Base-by-base conservation (phyloP, 2,113 vertebrate species). In the Eonycteris spelaea region DNA sequence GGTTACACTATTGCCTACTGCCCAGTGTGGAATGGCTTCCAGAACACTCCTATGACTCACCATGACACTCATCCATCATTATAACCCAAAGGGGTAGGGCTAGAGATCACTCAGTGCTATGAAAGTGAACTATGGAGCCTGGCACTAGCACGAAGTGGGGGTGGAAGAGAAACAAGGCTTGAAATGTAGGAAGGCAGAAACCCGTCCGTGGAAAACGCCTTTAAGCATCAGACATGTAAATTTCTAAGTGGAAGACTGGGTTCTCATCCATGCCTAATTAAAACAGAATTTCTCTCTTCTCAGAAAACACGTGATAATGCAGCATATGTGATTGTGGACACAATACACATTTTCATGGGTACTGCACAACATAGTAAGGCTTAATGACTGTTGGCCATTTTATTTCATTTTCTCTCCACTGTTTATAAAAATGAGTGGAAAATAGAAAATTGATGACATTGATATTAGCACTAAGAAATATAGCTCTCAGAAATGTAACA, bases 201-300 rank as follows among this genome's bases (percentile, higher is more conserved):
- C 40, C 19, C 19, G 4, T n/a, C 67, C 7, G 15, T 13, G 85
- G 82, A 70, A 95, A 94, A 88, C 57, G 93, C 82, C 71, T 96
- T 45, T 38, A 59, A 61, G 61, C 51, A 65, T 67, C 74, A 94
- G 78, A 65, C 51, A 38, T 71, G 59, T 48, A 45, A 70, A 45
- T 59, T 71, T 48, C 63, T 68, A 88, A 93, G 65, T 75, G 82
- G 70, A 93, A 15, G 48, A 63, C 0, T 87, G 65, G 57, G 70
- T 95, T 96, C 71, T 96, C 75, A 93, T 55, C 35, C 57, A 13
- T 24, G 65, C 67, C 59, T 87, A 96, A 91, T 85, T 86, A 87
- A 93, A 89, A 85, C 51, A 88, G 92, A 68, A 96, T 95, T 89
- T 91, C 82, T 91, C 75, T 75, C 78, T 84, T 82, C 91, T 95